Base-by-base conservation (phyloP, 2,113 vertebrate genomes). In the Gymnogyps californianus region DNA sequence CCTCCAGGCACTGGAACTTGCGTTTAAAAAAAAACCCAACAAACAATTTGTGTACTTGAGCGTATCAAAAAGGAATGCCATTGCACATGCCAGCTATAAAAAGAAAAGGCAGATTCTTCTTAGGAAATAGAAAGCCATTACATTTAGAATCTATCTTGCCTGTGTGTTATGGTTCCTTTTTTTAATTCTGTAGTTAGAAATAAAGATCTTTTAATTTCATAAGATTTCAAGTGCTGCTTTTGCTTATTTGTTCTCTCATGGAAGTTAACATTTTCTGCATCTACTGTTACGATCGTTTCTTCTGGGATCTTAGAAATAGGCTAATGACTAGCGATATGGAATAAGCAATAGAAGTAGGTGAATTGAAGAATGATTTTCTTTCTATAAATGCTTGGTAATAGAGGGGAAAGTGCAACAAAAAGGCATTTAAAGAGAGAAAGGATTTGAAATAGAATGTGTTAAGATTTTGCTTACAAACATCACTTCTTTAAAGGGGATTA, bases 331-430 rank as follows among this genome's bases (percentile, higher is more conserved):
- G 44, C 28, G n/a, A 46, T 26, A 9, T 86, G 57, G 61, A 65
- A 81, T 54, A 89, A 84, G 52, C 72, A 87, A 49, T 34, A 71
- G 72, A 82, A 82, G 71, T 17, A 32, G 36, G 42, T 84, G 76
- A 91, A 86, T 3, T 78, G 79, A 87, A 79, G 49, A 88, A 91
- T 51, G 3, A 57, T 81, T 78, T 80, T 75, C 38, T 55, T 77
- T 90, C 47, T 72, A 1, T 64, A 62, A 75, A n/a, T 82, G 10
- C 49, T 74, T 69, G 40, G 72, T 89, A 95, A 92, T 90, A 74
- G 91, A 76, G 77, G 72, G 72, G n/a, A 95, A 97, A 95, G 86
- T 93, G 65, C 88, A 93, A 55, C 34, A 83, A 84, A 85, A 94
- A 93, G 31, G 7, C 58, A 62, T 92, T 86, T 93, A 83, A 65